Percentiles rank a stretch among this genome's conserved stretches.
These are phyloP conservation scores for Platyura marginata DNA, from an alignment of 1,140 invertebrate genomes.

Conservation along the genomic window DNA sequence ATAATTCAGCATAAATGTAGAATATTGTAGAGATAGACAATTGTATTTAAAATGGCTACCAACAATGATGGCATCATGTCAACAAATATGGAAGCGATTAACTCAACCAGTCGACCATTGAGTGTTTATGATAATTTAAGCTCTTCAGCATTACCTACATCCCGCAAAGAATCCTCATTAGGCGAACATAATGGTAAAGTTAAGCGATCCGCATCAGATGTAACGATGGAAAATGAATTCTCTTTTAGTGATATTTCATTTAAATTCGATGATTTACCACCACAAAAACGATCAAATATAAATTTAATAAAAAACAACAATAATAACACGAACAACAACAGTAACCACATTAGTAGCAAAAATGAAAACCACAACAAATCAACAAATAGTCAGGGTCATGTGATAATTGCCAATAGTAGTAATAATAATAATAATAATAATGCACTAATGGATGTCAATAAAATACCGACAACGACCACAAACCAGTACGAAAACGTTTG, in stretches of 20 bases:
- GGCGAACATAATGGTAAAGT: conserved; percentile 5
- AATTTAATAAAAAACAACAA: conserved; percentile 2
- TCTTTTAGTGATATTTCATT: conserved; percentile 8
- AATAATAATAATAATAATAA: conserved; percentile 1
- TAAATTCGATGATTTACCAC: conserved; percentile 6
- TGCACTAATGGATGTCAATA: conserved; percentile 1
- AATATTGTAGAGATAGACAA: too few species aligned
- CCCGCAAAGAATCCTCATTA: not conserved
- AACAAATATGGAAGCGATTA: not conserved
- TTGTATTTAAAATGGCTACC: too few species aligned
- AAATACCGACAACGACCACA: conserved; percentile 1
- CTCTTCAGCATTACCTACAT: conserved; percentile 1
- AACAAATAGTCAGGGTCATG: not conserved
- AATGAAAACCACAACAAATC: conserved; percentile 4
- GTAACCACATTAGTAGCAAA: not conserved
- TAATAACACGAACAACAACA: conserved; percentile 3
- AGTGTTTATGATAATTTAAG: conserved; percentile 22
- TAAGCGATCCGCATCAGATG: too few species aligned
- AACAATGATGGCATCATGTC: not conserved
- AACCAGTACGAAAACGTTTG: conserved; percentile 10
- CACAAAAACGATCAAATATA: conserved; percentile 1
- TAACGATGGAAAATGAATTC: conserved; percentile 3
- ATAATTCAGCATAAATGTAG: too few species aligned
- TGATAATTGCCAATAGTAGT: not conserved
- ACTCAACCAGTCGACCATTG: conserved; percentile 9